Evolutionary conservation across 1,140 invertebrate genomes (phyloP), one percentile per base, ranked within the genome.

Genomic region (Drosophila suzukii): DNA sequence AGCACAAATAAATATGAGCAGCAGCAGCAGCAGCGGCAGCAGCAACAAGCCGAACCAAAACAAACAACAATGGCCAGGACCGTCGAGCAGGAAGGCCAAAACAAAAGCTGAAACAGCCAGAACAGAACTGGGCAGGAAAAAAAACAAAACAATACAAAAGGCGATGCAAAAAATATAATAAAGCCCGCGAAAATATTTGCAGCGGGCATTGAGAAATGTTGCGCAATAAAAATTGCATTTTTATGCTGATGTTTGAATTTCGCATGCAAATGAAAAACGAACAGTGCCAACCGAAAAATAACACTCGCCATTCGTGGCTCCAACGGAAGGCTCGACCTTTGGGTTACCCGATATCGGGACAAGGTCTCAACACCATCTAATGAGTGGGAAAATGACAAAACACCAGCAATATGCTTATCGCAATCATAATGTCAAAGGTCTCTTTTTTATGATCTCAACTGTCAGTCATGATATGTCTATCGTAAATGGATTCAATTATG

Each of bases 241-340:
- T 89, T 89, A 89, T 89, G 84, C 84, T 89, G 84, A 89, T 89
- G 84, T 89, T 89, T 89, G 84, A 89, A 89, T 89, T 89, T 89
- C 66, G 74, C 81, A 89, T 89, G 84, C 84, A 89, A 89, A 89
- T 89, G 84, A 86, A 86, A 86, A 86, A 86, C 68, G 81, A 86
- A 86, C 65, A 72, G 67, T 49, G 61, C 66, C 65, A 65, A 77
- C 66, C 78, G 62, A 56, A 63, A 75, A 63, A 55, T 51, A 75
- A 75, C 51, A 44, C 55, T 24, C 24, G 17, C 39, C 17, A 50
- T 38, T 57, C 36, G 36, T 7, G 20, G 6, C 3, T 27, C 11
- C 11, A 27, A 6, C 13, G 12, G 10, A 51, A n/a, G 56, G 13
- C 32, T 56, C 73, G 73, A 75, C 46, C 39, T 36, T 0, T 11